phyloP scores from a whole-genome alignment of 2,888 invertebrate genomes.

The Branchipolynoe longqiensis region DNA sequence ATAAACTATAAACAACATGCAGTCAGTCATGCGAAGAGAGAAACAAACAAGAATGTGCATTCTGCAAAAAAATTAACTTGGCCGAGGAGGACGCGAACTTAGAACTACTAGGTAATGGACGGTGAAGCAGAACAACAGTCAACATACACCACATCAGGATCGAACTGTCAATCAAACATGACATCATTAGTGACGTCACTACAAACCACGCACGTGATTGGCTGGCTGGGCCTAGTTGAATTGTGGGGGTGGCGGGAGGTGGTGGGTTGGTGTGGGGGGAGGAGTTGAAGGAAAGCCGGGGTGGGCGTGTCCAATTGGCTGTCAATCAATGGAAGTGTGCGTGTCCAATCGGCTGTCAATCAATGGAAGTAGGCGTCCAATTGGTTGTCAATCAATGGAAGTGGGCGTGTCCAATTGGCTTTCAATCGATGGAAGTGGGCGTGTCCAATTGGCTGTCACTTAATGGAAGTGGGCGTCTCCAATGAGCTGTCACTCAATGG shows the following conservation, averaged over 20 bases:
- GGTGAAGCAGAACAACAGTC: not conserved
- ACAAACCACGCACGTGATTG: constrained; percentile 33
- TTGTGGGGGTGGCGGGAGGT: not conserved
- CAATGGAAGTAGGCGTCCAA: not conserved
- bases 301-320: not conserved
- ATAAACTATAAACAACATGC: too few relatives aligned
- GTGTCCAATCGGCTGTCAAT: not conserved
- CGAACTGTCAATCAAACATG: constrained; percentile 22
- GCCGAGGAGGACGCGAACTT: too few relatives aligned
- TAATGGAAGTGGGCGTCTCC: not conserved
- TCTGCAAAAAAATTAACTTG: too few relatives aligned
- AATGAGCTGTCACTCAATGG: not conserved
- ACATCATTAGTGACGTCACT: constrained; percentile 31
- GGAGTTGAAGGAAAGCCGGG: not conserved
- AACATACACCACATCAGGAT: not conserved
- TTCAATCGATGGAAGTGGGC: not conserved
- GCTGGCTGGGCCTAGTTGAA: not conserved
- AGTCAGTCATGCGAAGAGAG: too few relatives aligned
- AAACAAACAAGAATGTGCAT: too few relatives aligned
- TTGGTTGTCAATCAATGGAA: not conserved
- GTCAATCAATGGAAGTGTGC: not conserved
- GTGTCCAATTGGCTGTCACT: not conserved
- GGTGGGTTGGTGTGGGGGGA: too few relatives aligned
- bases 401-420: not conserved
- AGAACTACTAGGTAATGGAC: not conserved